Conservation (phyloP, 2,113 vertebrate species). For the Mixornis gularis region DNA sequence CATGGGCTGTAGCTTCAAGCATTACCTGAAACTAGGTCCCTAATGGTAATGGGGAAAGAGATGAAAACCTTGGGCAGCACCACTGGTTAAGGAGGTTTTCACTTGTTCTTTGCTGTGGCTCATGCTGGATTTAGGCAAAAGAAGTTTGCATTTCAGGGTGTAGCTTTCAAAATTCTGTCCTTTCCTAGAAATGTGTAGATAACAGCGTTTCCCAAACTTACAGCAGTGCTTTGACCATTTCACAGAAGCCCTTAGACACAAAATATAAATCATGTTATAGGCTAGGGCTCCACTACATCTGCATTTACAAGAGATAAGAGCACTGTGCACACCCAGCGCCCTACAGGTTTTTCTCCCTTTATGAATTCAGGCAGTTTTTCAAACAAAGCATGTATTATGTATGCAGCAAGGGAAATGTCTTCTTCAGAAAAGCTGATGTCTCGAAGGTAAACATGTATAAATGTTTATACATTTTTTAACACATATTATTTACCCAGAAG, state of each 20-base stretch:
- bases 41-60: not conserved
- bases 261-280: not conserved
- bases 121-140: not conserved
- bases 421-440: constrained; percentile 45
- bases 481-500: constrained; percentile 65
- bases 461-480: constrained; percentile 69
- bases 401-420: constrained; percentile 40
- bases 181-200: not conserved
- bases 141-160: not conserved
- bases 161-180: not conserved
- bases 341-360: constrained; percentile 14
- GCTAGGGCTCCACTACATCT: not conserved
- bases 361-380: constrained; percentile 37
- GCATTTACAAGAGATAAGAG: not conserved
- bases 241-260: not conserved
- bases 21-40: not conserved
- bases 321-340: not conserved
- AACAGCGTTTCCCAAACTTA: not conserved
- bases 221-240: not conserved
- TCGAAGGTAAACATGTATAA: constrained; percentile 57
- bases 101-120: not conserved
- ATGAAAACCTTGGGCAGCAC: not conserved
- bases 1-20: not conserved
- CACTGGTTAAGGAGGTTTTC: not conserved
- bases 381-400: constrained; percentile 52